Evolutionary conservation across 2,888 invertebrate species (phyloP).

Genomic region (Latrodectus elegans): DNA sequence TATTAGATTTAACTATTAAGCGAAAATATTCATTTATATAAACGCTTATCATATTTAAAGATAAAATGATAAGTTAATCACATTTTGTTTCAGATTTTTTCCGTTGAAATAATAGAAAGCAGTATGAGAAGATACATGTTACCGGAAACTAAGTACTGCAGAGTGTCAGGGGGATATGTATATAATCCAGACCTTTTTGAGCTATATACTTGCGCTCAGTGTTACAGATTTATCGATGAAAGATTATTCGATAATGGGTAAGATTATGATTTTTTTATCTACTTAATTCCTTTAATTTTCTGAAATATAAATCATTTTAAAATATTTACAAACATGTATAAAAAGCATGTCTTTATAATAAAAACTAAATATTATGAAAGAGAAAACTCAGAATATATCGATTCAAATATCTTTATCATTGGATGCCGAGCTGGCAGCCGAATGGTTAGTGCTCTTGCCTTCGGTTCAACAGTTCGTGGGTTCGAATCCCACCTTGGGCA

Average conservation of each 20-base stretch:
- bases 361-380: too few relatives aligned
- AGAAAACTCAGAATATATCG: too few relatives aligned
- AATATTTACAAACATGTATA: neutral
- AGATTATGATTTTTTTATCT: neutral
- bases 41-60: too few relatives aligned
- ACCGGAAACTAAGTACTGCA: neutral
- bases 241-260: slow-evolving; percentile 25
- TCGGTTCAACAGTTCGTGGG: too few relatives aligned
- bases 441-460: too few relatives aligned
- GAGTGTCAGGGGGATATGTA: slow-evolving; percentile 10
- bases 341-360: too few relatives aligned
- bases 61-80: too few relatives aligned
- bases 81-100: neutral
- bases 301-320: neutral
- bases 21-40: too few relatives aligned
- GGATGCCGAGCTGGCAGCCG: too few relatives aligned
- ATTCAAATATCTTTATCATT: too few relatives aligned
- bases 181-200: neutral
- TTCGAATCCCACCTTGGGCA: too few relatives aligned
- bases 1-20: too few relatives aligned
- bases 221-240: slow-evolving; percentile 19
- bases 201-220: slow-evolving; percentile 1
- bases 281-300: neutral
- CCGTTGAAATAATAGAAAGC: neutral
- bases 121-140: neutral